Evolutionary conservation across 2,113 vertebrate genomes (phyloP).

Genomic region (Dromas ardeola): DNA sequence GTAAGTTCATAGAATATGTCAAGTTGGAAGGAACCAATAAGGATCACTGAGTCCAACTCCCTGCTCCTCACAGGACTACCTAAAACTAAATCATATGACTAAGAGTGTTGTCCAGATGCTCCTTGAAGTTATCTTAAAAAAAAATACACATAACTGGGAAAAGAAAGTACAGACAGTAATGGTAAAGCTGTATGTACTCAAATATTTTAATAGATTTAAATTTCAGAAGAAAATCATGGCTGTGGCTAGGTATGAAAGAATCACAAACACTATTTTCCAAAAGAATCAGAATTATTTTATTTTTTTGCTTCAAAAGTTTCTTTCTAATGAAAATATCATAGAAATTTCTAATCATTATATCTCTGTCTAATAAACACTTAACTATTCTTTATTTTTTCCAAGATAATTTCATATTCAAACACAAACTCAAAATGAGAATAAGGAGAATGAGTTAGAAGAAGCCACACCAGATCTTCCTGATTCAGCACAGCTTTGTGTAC

Average conservation of each 20-base stretch:
- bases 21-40: not conserved
- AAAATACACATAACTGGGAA: not conserved
- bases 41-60: not conserved
- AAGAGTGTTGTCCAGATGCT: not conserved
- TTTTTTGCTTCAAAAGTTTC: not conserved
- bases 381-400: not conserved
- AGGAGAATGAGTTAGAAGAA: not conserved
- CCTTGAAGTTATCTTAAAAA: not conserved
- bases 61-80: not conserved
- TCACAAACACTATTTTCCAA: not conserved
- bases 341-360: not conserved
- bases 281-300: not conserved
- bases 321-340: not conserved
- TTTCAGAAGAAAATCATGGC: not conserved
- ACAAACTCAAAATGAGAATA: not conserved
- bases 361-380: not conserved
- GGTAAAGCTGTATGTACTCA: not conserved
- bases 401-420: not conserved
- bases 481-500: not conserved
- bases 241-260: not conserved
- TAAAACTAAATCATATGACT: not conserved
- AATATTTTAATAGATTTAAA: not conserved
- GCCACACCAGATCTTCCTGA: not conserved
- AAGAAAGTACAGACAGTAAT: not conserved
- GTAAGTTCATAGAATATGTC: not conserved